A percentile compares a stretch with the other conserved stretches of the same genome.
Conservation (phyloP, 2,113 vertebrate genomes). For the Alouatta palliata region DNA sequence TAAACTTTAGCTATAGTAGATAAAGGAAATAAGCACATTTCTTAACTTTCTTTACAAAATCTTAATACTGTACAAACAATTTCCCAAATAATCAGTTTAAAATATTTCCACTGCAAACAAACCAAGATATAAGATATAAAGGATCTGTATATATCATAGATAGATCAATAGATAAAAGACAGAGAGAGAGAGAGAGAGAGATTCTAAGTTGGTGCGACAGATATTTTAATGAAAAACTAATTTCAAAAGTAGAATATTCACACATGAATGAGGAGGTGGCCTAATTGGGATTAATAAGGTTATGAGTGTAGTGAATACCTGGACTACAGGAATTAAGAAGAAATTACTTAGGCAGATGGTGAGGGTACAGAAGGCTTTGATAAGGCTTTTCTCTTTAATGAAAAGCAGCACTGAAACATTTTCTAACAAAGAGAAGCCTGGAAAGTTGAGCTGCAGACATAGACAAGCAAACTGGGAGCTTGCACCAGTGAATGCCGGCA, state of each 20-base stretch:
- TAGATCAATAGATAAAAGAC: not conserved
- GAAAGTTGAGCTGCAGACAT: no score
- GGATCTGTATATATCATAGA: not conserved
- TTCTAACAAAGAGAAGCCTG: no score
- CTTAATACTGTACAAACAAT: not conserved
- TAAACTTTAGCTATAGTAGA: not conserved
- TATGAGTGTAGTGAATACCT: not conserved
- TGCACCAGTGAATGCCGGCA: no score
- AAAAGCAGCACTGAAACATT: no score
- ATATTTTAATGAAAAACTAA: not conserved
- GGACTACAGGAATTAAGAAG: no score
- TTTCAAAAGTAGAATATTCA: not conserved
- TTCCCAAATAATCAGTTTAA: not conserved
- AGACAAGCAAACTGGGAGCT: no score
- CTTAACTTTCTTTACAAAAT: not conserved
- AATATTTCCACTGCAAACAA: not conserved
- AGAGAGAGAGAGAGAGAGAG: not conserved
- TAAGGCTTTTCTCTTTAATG: no score
- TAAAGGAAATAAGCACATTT: not conserved
- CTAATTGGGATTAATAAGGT: not conserved
- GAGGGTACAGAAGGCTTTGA: no score
- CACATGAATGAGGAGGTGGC: not conserved
- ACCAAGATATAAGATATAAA: not conserved
- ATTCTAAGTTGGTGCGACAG: not conserved
- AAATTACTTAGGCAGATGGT: no score